Conservation (phyloP, 2,113 vertebrate genomes). For the Dipodomys ordii region DNA sequence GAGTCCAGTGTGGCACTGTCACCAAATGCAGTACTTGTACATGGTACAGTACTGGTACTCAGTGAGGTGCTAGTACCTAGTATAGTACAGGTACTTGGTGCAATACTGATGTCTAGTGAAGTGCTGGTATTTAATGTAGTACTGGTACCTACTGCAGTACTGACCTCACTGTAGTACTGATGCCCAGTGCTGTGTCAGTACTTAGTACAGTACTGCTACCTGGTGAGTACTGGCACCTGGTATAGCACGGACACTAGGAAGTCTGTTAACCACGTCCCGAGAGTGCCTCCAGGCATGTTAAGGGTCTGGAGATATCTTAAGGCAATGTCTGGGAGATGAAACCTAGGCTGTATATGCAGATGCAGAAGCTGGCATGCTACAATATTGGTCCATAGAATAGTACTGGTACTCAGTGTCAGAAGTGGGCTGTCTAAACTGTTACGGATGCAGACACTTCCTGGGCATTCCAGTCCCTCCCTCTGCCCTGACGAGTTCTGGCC, state of each 20-base stretch:
- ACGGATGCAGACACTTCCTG: background rate
- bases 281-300: background rate
- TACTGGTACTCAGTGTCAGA: too few species aligned
- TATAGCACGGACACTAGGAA: too few species aligned
- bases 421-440: background rate
- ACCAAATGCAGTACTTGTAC: background rate
- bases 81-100: background rate
- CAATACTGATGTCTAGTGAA: background rate
- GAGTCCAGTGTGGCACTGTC: too few species aligned
- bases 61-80: background rate
- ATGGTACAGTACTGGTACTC: background rate
- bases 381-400: too few species aligned
- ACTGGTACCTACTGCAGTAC: too few species aligned
- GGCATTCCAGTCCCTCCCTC: rapidly evolving
- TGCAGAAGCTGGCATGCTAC: too few species aligned
- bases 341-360: background rate
- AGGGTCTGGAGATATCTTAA: rapidly evolving
- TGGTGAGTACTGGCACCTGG: too few species aligned
- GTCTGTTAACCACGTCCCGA: background rate
- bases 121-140: too few species aligned
- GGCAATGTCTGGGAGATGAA: background rate
- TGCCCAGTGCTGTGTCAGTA: background rate
- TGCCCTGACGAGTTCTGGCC: background rate
- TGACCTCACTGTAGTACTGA: too few species aligned
- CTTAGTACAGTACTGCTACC: too few species aligned